Evolutionary conservation across 2,113 vertebrate genomes (phyloP).

Genomic region (Progne subis): DNA sequence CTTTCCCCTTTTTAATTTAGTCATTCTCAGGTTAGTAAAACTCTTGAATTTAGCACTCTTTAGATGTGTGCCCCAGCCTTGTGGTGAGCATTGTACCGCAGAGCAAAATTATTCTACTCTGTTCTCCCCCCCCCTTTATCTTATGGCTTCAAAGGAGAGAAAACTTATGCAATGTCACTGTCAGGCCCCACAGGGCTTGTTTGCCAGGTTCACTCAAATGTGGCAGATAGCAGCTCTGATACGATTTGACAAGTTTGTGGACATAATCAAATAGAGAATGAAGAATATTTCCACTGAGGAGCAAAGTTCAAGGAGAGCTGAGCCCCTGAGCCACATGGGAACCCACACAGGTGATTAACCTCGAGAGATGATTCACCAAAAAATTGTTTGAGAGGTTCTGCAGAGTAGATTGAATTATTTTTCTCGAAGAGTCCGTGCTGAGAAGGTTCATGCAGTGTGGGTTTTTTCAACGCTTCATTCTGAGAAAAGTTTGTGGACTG

Average conservation of each 20-base stretch:
- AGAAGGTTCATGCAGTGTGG: background rate
- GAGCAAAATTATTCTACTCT: background rate
- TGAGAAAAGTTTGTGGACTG: background rate
- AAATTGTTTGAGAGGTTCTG: background rate
- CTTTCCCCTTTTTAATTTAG: background rate
- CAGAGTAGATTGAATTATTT: background rate
- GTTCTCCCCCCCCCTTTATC: background rate
- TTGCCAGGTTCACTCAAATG: background rate
- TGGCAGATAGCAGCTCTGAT: background rate
- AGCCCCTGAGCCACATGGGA: background rate
- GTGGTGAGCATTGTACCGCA: background rate
- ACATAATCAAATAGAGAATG: background rate
- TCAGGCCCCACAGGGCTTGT: background rate
- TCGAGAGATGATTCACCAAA: fast-evolving
- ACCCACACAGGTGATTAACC: background rate
- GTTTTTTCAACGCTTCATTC: background rate
- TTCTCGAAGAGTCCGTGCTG: background rate
- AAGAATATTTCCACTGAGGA: background rate
- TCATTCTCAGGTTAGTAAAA: background rate
- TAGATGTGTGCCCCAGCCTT: background rate
- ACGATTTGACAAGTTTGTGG: background rate
- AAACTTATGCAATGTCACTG: background rate
- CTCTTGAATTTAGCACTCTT: background rate
- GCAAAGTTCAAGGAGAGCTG: background rate
- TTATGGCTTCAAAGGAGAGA: background rate